phyloP scores from a whole-genome alignment of 2,888 invertebrate species.

The Sericinus montela region DNA sequence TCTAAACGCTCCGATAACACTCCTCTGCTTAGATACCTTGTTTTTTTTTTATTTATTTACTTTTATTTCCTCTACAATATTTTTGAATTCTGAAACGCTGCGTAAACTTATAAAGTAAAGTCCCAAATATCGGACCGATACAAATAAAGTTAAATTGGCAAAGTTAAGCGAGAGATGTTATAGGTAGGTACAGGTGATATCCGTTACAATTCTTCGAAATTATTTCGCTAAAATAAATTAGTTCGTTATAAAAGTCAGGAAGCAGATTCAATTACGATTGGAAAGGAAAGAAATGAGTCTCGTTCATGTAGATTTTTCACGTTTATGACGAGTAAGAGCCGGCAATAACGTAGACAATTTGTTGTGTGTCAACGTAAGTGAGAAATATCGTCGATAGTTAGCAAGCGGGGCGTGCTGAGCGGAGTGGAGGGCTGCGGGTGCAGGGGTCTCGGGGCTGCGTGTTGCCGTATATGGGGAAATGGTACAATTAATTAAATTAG shows the following conservation, averaged over 20 bases:
- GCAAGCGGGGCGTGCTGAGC: slow-evolving; percentile 24
- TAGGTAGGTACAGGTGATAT: slow-evolving; percentile 54
- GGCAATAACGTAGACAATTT: slow-evolving; percentile 50
- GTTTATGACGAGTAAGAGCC: slow-evolving; percentile 31
- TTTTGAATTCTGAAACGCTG: slow-evolving; percentile 46
- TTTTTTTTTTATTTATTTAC: no score
- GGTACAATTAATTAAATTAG: slow-evolving; percentile 74
- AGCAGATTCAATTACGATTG: slow-evolving; percentile 17
- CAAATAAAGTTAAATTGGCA: slow-evolving; percentile 78
- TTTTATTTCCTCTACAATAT: slow-evolving; percentile 55
- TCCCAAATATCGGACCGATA: slow-evolving; percentile 61
- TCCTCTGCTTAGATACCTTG: slow-evolving; percentile 59
- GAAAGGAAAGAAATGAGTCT: slow-evolving; percentile 20
- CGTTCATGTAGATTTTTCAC: slow-evolving; percentile 34
- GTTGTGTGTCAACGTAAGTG: slow-evolving; percentile 52
- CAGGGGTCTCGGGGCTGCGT: slow-evolving; percentile 30
- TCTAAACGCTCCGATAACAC: slow-evolving; percentile 48
- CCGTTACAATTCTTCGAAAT: slow-evolving; percentile 52
- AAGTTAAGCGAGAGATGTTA: slow-evolving; percentile 52
- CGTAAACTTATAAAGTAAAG: slow-evolving; percentile 58
- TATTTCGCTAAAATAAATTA: slow-evolving; percentile 53
- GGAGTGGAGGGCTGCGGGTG: slow-evolving; percentile 12
- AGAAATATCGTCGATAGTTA: slow-evolving; percentile 59
- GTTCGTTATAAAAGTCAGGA: slow-evolving; percentile 26
- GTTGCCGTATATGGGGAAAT: slow-evolving; percentile 57